Percentiles rank a stretch among this genome's conserved stretches.
phyloP scores from a whole-genome alignment of 2,888 invertebrate genomes.

The Gonocerus acuteangulatus region DNA sequence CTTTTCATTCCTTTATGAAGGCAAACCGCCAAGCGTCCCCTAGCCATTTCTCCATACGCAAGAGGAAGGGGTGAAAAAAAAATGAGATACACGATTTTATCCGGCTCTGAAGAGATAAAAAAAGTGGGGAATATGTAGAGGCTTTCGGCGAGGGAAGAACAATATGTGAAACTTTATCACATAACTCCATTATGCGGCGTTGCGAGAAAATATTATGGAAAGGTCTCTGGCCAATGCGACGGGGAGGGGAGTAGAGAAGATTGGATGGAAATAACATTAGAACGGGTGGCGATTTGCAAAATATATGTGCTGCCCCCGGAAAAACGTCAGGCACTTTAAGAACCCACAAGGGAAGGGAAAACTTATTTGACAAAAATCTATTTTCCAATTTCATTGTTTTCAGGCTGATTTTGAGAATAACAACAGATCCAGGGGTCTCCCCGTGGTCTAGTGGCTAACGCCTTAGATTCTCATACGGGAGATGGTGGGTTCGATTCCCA shows the following conservation, averaged over 20 bases:
- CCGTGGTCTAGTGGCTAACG: too few species aligned
- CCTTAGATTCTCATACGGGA: too few species aligned
- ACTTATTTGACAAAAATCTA: too few species aligned
- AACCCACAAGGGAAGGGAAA: too few species aligned
- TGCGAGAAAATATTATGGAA: slow-evolving; percentile 9
- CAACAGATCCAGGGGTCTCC: too few species aligned
- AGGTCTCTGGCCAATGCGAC: not conserved
- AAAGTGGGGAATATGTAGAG: not conserved
- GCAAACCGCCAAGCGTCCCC: not conserved
- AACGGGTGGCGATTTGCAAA: not conserved
- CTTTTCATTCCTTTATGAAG: slow-evolving; percentile 19
- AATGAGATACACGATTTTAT: not conserved
- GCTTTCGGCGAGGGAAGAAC: not conserved
- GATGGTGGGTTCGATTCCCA: too few species aligned
- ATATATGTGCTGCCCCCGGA: not conserved
- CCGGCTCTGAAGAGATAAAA: not conserved
- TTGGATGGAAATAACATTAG: slow-evolving; percentile 5
- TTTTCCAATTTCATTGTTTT: too few species aligned
- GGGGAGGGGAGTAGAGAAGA: not conserved
- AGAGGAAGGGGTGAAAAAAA: not conserved
- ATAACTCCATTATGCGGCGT: slow-evolving; percentile 4
- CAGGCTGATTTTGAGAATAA: too few species aligned
- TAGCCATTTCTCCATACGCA: too few species aligned
- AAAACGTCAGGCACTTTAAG: too few species aligned
- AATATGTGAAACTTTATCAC: slow-evolving; percentile 3